These are phyloP conservation scores for Helicoverpa armigera DNA, from an alignment of 1,140 invertebrate species.

Conservation along the genomic window DNA sequence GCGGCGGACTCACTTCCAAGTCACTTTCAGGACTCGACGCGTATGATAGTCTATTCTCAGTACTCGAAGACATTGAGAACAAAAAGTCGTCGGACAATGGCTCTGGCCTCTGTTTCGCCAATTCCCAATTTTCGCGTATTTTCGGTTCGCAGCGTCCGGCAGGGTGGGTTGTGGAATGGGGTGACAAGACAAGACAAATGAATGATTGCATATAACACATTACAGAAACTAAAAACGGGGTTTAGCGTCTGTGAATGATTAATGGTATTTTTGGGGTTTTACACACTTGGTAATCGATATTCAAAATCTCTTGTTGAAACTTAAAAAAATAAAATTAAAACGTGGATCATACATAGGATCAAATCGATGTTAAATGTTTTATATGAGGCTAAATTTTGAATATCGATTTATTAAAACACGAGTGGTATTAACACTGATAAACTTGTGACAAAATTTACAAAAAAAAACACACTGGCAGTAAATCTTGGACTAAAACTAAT, in stretches of 20 bases:
- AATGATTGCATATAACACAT: conserved; percentile 82
- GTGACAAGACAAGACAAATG: conserved; percentile 85
- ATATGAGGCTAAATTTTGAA: conserved; percentile 56
- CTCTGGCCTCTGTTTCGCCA: conserved; percentile 88
- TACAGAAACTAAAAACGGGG: conserved; percentile 76
- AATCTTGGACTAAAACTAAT: conserved; percentile 52
- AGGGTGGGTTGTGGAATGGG: conserved; percentile 84
- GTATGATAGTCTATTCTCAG: conserved; percentile 94
- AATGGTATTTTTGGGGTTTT: conserved; percentile 68
- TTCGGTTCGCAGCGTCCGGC: conserved; percentile 68
- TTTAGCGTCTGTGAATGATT: conserved; percentile 83
- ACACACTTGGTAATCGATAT: conserved; percentile 71
- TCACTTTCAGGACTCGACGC: conserved; percentile 98
- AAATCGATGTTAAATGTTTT: too few relatives aligned
- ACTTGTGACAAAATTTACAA: conserved; percentile 69
- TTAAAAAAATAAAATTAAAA: too few relatives aligned
- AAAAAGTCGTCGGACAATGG: conserved; percentile 98
- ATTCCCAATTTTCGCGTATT: conserved; percentile 63
- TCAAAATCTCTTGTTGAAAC: conserved; percentile 37
- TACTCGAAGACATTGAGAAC: conserved; percentile 97
- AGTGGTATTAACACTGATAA: conserved; percentile 79
- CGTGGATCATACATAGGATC: too few relatives aligned
- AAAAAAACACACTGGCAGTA: conserved; percentile 65
- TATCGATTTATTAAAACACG: conserved; percentile 59
- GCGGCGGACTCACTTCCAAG: conserved; percentile 93